Evolutionary conservation across 2,888 invertebrate species (phyloP).

Genomic region (Nasonia oneida): DNA sequence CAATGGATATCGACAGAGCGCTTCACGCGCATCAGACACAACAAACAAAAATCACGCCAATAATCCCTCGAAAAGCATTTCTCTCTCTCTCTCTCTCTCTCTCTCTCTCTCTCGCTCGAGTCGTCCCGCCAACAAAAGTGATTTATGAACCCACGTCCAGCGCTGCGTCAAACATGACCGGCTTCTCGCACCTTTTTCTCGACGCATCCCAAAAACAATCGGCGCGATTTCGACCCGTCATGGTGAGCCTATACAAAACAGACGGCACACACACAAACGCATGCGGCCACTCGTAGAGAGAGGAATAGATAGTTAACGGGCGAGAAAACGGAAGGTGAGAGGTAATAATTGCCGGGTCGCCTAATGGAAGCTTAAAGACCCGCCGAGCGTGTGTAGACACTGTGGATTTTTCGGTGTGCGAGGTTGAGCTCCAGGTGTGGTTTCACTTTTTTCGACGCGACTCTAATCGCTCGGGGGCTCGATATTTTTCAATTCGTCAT

Average conservation of each 20-base stretch:
- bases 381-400: background rate
- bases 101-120: background rate
- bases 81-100: background rate
- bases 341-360: conserved; percentile 69
- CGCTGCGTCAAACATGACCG: background rate
- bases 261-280: background rate
- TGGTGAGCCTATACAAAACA: conserved; percentile 15
- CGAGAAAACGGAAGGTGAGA: conserved; percentile 63
- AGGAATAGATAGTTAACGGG: background rate
- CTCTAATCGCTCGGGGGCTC: conserved; percentile 57
- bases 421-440: conserved; percentile 70
- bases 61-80: conserved; percentile 3
- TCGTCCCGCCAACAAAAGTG: conserved; percentile 2
- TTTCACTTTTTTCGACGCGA: conserved; percentile 68
- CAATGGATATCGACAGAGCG: background rate
- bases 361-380: conserved; percentile 69
- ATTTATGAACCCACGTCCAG: background rate
- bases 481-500: conserved; percentile 57
- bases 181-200: conserved; percentile 13
- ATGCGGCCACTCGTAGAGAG: background rate
- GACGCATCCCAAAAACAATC: conserved; percentile 9
- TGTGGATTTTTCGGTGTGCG: background rate
- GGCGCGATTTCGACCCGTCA: conserved; percentile 39
- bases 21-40: background rate
- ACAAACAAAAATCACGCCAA: conserved; percentile 4